Conservation (phyloP, 2,113 vertebrate species). For the Trichechus manatus region DNA sequence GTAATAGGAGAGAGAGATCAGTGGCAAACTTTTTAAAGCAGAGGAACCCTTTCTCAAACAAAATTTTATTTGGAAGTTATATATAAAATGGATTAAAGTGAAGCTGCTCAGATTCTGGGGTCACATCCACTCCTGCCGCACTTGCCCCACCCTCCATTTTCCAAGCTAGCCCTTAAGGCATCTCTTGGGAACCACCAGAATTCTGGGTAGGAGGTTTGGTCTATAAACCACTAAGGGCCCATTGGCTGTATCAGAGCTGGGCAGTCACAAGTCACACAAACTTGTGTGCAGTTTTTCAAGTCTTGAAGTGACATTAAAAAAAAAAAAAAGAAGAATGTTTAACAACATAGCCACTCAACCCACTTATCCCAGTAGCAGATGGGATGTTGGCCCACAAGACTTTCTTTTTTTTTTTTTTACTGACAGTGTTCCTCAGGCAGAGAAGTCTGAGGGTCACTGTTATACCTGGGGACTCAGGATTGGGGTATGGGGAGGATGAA, state of each 20-base stretch:
- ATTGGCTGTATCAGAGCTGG: not conserved
- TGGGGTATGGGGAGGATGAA: not conserved
- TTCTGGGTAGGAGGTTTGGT: not conserved
- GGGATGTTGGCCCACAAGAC: not conserved
- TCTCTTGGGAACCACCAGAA: not conserved
- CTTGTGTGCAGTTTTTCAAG: not conserved
- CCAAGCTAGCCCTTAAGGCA: not conserved
- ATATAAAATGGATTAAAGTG: not conserved
- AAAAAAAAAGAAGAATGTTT: not conserved
- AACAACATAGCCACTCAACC: slow-evolving; percentile 7
- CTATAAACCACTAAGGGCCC: not conserved
- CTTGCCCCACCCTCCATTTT: not conserved
- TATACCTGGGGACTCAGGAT: not conserved
- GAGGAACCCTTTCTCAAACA: not conserved
- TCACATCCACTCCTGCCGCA: not conserved
- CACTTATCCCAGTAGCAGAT: not conserved
- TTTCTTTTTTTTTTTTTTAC: not conserved
- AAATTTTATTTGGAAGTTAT: not conserved
- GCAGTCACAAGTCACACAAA: not conserved
- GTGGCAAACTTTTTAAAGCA: not conserved
- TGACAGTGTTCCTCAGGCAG: not conserved
- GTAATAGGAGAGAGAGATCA: not conserved
- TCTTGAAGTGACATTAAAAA: not conserved
- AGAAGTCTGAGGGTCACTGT: not conserved
- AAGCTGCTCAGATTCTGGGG: not conserved